Percentiles rank a stretch among this genome's conserved stretches.
These are phyloP conservation scores for Tetragonisca angustula DNA, from an alignment of 2,888 invertebrate genomes.

Conservation along the genomic window DNA sequence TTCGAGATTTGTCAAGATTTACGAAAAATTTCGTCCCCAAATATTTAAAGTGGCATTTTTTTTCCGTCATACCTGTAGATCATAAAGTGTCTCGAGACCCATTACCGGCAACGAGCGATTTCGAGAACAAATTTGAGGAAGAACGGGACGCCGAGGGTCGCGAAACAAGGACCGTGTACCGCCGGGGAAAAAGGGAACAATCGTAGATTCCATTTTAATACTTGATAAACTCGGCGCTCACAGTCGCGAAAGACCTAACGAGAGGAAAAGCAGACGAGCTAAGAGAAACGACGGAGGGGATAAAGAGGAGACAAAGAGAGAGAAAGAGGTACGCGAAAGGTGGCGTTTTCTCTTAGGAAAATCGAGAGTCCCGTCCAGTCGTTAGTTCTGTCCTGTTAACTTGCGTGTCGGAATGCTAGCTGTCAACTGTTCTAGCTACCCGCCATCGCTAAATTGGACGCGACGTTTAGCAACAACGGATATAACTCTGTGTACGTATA, in stretches of 20 bases:
- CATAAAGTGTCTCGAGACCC: too few relatives aligned
- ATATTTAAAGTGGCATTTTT: too few relatives aligned
- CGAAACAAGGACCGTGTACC: conserved; percentile 10
- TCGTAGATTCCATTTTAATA: conserved; percentile 58
- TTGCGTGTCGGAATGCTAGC: conserved; percentile 39
- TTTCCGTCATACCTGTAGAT: too few relatives aligned
- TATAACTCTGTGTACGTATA: conserved; percentile 18
- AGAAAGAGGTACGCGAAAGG: conserved; percentile 14
- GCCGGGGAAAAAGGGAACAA: conserved; percentile 15
- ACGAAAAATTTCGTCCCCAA: too few relatives aligned
- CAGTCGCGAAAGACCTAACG: conserved; percentile 46
- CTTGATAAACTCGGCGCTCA: conserved; percentile 55
- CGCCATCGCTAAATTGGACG: conserved; percentile 37
- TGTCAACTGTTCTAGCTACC: neutral
- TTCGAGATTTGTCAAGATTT: too few relatives aligned
- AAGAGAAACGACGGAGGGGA: neutral
- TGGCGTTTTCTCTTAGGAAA: conserved; percentile 39
- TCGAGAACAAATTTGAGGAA: conserved; percentile 1
- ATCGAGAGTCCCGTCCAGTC: conserved; percentile 38
- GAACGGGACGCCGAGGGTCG: neutral
- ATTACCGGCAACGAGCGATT: conserved; percentile 16
- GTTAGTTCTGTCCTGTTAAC: conserved; percentile 47
- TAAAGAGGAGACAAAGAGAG: neutral
- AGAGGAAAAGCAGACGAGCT: conserved; percentile 33
- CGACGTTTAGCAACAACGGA: conserved; percentile 32